Conservation (phyloP, 1,140 invertebrate genomes). For the Neotoxoptera formosana region DNA sequence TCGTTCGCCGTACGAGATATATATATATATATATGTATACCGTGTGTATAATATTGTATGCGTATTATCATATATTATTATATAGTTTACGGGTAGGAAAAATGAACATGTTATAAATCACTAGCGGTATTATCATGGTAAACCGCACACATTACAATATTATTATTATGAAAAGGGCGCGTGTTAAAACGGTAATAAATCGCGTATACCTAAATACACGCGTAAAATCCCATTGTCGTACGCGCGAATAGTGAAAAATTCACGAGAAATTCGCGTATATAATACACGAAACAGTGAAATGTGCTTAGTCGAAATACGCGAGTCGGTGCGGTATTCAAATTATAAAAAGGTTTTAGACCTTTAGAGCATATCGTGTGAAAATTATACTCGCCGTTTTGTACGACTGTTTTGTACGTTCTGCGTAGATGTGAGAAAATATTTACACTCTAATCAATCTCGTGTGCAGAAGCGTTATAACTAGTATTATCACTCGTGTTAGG, state of each 20-base stretch:
- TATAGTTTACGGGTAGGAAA: slow-evolving; percentile 4
- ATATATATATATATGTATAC: too few species aligned
- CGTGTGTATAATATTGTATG: not conserved
- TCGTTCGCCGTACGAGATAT: too few species aligned
- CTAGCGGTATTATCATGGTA: not conserved
- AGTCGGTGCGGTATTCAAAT: not conserved
- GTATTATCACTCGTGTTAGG: too few species aligned
- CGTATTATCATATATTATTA: not conserved
- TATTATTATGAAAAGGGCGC: not conserved
- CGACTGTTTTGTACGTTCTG: too few species aligned
- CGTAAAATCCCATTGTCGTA: not conserved
- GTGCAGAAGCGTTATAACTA: too few species aligned
- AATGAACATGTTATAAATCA: slow-evolving; percentile 26
- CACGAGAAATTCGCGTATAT: not conserved
- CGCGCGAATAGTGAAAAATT: not conserved
- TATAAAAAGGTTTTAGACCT: not conserved
- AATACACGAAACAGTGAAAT: not conserved
- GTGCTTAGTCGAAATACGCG: not conserved
- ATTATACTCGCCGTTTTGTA: not conserved
- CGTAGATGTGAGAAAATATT: not conserved
- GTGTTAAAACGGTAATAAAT: not conserved
- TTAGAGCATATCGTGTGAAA: not conserved
- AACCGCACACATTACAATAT: slow-evolving; percentile 1
- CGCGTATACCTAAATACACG: not conserved
- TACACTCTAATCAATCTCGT: too few species aligned